Evolutionary conservation across 1,140 invertebrate genomes (phyloP).

Genomic region (Lepidurus couesii): DNA sequence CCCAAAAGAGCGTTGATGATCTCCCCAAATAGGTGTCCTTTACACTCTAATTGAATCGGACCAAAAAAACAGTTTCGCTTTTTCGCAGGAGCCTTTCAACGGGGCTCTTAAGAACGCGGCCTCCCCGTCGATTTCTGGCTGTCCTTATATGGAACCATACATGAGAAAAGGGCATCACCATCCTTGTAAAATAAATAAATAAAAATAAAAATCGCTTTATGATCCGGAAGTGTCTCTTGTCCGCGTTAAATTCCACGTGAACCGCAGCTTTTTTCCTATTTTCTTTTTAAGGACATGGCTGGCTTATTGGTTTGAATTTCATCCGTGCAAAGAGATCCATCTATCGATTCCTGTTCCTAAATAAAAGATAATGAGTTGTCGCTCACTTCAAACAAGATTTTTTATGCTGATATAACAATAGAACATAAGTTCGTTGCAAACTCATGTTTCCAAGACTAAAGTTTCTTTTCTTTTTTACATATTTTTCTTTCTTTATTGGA

Average conservation of each 20-base stretch:
- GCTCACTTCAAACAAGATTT: slow-evolving; percentile 5
- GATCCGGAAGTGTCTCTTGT: neutral
- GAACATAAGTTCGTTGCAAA: slow-evolving; percentile 2
- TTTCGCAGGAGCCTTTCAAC: neutral
- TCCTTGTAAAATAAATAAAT: neutral
- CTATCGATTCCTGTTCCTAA: neutral
- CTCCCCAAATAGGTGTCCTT: neutral
- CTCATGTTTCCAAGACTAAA: neutral
- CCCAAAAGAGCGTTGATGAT: neutral
- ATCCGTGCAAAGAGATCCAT: neutral
- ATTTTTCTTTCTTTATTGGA: neutral
- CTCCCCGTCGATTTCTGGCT: neutral
- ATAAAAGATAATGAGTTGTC: neutral
- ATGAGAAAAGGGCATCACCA: neutral
- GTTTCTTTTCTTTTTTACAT: neutral
- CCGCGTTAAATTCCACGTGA: neutral
- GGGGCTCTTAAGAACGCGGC: neutral
- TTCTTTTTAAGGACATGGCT: neutral
- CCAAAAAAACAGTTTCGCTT: neutral
- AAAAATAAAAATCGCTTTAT: too few species aligned
- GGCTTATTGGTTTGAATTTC: too few species aligned
- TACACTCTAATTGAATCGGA: slow-evolving; percentile 6
- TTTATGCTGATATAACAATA: neutral
- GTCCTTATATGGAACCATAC: slow-evolving; percentile 1
- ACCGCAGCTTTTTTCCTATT: neutral